Base-by-base conservation (phyloP, 64 coral and sea anemone genomes). In the Stichodactyla helianthus region DNA sequence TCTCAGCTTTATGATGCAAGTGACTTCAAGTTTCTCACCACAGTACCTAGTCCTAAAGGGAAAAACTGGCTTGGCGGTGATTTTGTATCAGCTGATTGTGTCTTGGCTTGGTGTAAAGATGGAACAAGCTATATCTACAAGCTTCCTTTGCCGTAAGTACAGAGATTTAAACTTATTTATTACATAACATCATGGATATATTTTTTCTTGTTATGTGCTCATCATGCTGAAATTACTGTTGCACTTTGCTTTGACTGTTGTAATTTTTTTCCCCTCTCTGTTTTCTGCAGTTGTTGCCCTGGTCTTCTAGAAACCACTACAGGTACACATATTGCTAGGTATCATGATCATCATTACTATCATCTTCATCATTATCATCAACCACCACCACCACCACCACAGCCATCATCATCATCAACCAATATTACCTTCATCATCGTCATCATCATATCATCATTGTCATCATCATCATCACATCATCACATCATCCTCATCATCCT, bases 11-110 rank as follows among this genome's bases (percentile, higher is more conserved):
- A 99, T 56, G 97, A 99, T 77, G 91, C 93, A 65, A 92, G 93
- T 56, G 93, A 99, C 26, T 99, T 99, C 77, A 94, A 93, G 83
- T 99, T 99, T 55, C 90, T 99, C n/a, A 84, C 97, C 57, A 83
- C 87, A 11, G 88, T 95, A 58, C 22, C 97, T 28, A 86, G 93
- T 86, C 89, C 88, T 16, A 67, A 90, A 16, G 91, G 85, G 6
- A 87, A 93, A 27, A 77, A 68, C 6, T 99, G 93, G 97, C 76
- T 87, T 31, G 97, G 93, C 53, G 97, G 93, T 10, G 88, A 99
- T 80, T 99, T 92, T 93, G 86, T 99, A 71, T 90, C 90, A 16
- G 93, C 90, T 53, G 93, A 99, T 56, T 99, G 93, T 86, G 77
- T 99, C 20, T 85, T 99, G 62, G 82, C 93, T 14, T 99, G 97